Base-by-base conservation (phyloP, 2,113 vertebrate species). In the Halcyon malimbica region DNA sequence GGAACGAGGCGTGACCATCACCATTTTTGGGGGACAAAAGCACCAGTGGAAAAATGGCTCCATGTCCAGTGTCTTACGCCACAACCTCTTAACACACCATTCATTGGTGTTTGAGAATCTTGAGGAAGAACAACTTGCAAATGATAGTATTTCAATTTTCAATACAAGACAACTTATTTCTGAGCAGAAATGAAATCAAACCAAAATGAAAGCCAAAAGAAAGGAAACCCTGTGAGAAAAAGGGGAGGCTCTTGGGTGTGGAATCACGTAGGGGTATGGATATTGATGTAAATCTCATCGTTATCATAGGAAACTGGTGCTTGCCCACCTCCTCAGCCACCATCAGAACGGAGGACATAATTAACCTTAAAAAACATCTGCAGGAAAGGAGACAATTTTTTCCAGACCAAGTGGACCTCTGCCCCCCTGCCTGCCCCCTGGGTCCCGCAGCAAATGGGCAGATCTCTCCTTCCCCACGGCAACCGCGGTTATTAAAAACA, bases 11-110 rank as follows among this genome's bases (percentile, higher is more conserved):
- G 65, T 1, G 1, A 42, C 44, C 68, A 75, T 24, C 63, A 39
- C 48, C 0, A 0, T 20, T 19, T 62, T 87, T 24, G 68, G 68
- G 63, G 37, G 69, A 48, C 48, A 78, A 29, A 37, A 76, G 75
- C 16, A 59, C 15, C 12, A 53, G 10, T 12, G 20, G 42, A 33
- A 89, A 91, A 74, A 8, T 2, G 78, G 23, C 28, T 84, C 62
- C 14, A 1, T 0, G 4, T 12, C 20, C 65, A 54, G 39, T 0
- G 13, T 9, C 29, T 69, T 56, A 57, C 0, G 3, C 41, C 41
- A 46, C 39, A 62, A 83, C 39, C 33, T 44, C 70, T 11, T 24
- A 62, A 11, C 0, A 0, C 21, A 13, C 21, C 20, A 1, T 28
- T 31, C 7, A 1, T 44, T 13, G 5, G 18, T 83, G 31, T 20